Evolutionary conservation across 53 echinoderm and acorn worm genomes (phyloP), one percentile per base, ranked within the genome.

Genomic region (Echinarachnius parma): DNA sequence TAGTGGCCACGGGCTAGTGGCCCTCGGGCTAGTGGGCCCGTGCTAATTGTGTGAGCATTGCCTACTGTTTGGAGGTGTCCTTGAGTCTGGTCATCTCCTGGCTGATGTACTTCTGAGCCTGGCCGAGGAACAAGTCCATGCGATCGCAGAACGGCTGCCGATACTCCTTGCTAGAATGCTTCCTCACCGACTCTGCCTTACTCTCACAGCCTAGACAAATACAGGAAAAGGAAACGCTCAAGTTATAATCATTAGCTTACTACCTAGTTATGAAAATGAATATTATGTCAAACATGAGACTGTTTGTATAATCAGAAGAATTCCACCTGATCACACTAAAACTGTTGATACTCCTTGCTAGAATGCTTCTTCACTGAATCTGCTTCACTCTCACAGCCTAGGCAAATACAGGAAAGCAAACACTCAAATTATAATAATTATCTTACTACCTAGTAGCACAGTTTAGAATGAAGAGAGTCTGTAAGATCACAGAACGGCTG

Each of bases 401-500:
- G 1, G 5, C 20, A 10, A 34, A 63, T n/a, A 11, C 64, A 63
- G 25, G 1, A 27, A 48, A 23, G 48, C 46, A 28, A 14, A 42
- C 15, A 30, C 1, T 45, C 9, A 14, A 22, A 14, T 22, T 5
- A 28, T 36, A 66, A 23, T n/a, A n/a, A n/a, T n/a, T n/a, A n/a
- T n/a, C n/a, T n/a, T n/a, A n/a, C n/a, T n/a, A n/a, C n/a, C n/a
- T n/a, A n/a, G n/a, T n/a, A n/a, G n/a, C n/a, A n/a, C n/a, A n/a
- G n/a, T n/a, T n/a, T n/a, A n/a, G n/a, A n/a, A n/a, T n/a, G n/a
- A n/a, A 95, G 91, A 53, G 66, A 75, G 24, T 82, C 81, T 90
- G 91, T 87, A 48, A 79, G 81, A 56, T 82, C 87, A 46, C 87
- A 75, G 85, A 95, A 95, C 31, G 96, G 96, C 46, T 95, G 87